Percentiles rank a stretch among this genome's conserved stretches.
Evolutionary conservation across 2,797 vertebrate genomes (phyloP).

Genomic region (Chromis chromis): DNA sequence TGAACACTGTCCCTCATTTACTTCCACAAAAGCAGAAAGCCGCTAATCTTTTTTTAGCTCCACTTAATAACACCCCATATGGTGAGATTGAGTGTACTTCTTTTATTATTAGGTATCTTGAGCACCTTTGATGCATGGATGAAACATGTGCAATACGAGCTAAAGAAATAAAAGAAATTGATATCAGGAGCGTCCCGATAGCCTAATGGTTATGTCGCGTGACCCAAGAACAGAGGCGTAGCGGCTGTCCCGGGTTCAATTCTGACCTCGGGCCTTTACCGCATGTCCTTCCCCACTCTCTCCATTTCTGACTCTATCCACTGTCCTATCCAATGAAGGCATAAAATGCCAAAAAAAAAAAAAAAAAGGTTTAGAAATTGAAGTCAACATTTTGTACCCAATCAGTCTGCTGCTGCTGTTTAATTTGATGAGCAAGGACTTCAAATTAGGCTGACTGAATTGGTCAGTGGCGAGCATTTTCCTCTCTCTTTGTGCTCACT

Average conservation of each 20-base stretch:
- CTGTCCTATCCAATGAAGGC: too few relatives aligned
- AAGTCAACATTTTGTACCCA: neutral
- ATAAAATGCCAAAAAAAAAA: too few relatives aligned
- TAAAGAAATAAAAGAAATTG: neutral
- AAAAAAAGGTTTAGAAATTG: too few relatives aligned
- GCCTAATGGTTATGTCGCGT: too few relatives aligned
- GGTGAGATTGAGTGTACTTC: constrained; percentile 5
- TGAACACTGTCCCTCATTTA: neutral
- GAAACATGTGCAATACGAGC: constrained; percentile 14
- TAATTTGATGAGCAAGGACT: neutral
- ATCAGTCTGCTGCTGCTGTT: neutral
- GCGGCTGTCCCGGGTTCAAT: too few relatives aligned
- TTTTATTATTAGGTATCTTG: constrained; percentile 1
- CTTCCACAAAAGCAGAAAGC: constrained; percentile 28
- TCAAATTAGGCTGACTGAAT: neutral
- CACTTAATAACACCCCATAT: constrained; percentile 9
- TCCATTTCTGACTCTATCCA: too few relatives aligned
- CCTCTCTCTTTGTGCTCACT: neutral
- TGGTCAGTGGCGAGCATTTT: neutral
- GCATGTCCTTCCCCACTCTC: too few relatives aligned
- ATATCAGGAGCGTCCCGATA: too few relatives aligned
- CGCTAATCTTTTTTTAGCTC: constrained; percentile 32
- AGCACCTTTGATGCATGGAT: neutral
- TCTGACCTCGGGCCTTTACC: too few relatives aligned
- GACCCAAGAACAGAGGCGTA: too few relatives aligned